Base-by-base conservation (phyloP, 2,888 invertebrate genomes). In the Nipponacmea schrenckii region DNA sequence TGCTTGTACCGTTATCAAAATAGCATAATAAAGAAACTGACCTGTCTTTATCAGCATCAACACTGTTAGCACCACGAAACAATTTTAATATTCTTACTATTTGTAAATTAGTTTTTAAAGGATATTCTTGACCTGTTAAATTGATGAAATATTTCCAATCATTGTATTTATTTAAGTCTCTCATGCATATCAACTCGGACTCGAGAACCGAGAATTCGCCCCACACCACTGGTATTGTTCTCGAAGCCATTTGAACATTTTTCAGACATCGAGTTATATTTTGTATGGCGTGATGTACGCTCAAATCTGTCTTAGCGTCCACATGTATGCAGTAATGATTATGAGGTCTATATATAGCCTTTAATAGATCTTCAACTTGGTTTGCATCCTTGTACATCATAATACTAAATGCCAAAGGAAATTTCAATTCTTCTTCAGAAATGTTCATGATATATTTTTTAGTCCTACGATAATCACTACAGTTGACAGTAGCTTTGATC, bases 321-420 rank as follows among this genome's bases (percentile, higher is more conserved):
- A 69, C 63, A 24, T 69, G 69, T 15, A 69, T 46, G n/a, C 69
- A 69, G 27, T 69, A 69, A 63, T 26, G 26, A 63, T 69, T 69
- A n/a, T 24, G 39, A 3, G 69, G 69, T 48, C 69, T 62, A 44
- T 69, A 69, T 17, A 69, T 69, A 20, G 69, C 63, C 17, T 46
- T 44, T 20, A 69, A 63, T 45, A 69, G 63, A 5, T 63, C 45
- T 26, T 69, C 69, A 17, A 68, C 71, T 64, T 72, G 71, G 5
- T 72, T 68, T 1, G 62, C 8, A 15, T 72, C 71, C 39, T 72
- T 72, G 27, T 72, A 62, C 48, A 68, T 65, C 50, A 72, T 1
- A 10, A 72, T 26, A 31, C 71, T 72, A 64, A 72, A 72, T 15
- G 71, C 71, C 56, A 72, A 20, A 64, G 71, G 71, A 26, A 72